A percentile compares a stretch with the other conserved stretches of the same genome.
Evolutionary conservation across 2,797 vertebrate species (phyloP).

Genomic region (Psittacula echo): DNA sequence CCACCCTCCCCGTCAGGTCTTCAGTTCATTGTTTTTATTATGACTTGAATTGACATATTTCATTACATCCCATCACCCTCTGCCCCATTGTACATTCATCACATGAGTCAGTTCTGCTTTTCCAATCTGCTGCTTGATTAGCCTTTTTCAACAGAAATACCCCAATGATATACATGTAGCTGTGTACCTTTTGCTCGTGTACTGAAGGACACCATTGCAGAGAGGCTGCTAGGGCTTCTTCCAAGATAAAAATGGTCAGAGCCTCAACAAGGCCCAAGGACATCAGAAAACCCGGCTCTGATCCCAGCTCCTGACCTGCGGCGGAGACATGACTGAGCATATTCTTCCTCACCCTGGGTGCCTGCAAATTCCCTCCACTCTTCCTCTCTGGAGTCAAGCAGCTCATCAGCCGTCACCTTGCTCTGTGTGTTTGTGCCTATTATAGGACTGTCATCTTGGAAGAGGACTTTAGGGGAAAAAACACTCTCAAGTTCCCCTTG

Average conservation of each 20-base stretch:
- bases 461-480: background rate
- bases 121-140: conserved; percentile 44
- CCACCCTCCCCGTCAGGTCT: conserved; percentile 22
- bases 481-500: background rate
- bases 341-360: background rate
- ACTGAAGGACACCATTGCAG: background rate
- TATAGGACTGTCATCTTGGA: background rate
- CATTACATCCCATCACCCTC: background rate
- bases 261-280: background rate
- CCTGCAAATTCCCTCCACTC: background rate
- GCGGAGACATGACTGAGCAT: fast-evolving
- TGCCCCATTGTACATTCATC: conserved; percentile 1
- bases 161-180: background rate
- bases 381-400: background rate
- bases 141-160: conserved; percentile 10
- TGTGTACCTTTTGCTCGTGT: background rate
- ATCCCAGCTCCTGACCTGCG: background rate
- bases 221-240: background rate
- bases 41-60: conserved; percentile 54
- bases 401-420: background rate
- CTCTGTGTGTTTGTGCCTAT: background rate
- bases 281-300: background rate
- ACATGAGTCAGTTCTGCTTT: conserved; percentile 37
- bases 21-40: conserved; percentile 1
- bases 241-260: background rate